Base-by-base conservation (phyloP, 2,888 invertebrate genomes). In the Cabera pusaria region DNA sequence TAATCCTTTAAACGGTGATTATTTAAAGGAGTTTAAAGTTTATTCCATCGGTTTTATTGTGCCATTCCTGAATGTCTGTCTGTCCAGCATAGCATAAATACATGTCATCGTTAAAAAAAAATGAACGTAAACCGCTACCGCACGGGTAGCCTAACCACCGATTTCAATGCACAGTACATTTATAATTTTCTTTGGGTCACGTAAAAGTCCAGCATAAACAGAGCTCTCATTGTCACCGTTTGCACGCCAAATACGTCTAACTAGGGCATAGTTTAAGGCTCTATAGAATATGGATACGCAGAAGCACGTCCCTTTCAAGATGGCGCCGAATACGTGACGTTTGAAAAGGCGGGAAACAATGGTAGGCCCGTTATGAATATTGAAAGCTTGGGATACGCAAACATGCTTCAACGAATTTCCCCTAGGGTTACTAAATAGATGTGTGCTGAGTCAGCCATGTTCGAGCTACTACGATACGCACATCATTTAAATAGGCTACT, bases 141-240 rank as follows among this genome's bases (percentile, higher is more conserved):
- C 63, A 59, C 61, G 47, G 51, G 65, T 68, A 68, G 72, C 31
- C 63, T 57, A 68, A 71, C 26, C 64, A 57, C 61, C 47, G 61
- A 73, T 77, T 80, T 64, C 63, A 66, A 78, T 73, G 68, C 59
- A 55, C 58, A 57, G 61, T 57, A 77, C 70, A 74, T 79, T 79
- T 76, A 82, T 79, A 79, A 82, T 83, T 82, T 80, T 82, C 77
- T 82, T 70, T 83, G 70, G 82, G 81, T 81, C 81, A 83, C 58
- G 72, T 72, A 73, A 72, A 75, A 53, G 48, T 59, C 84, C 78
- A 77, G 14, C 49, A 19, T 65, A 67, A 12, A 9, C 17, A 53
- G 81, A 75, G 49, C 80, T 44, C 48, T 50, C 38, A 58, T 58
- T 48, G 52, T 66, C 59, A 63, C 56, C 43, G 39, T 43, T 23